Conservation (phyloP, 2,113 vertebrate species). For the Mirounga angustirostris region DNA sequence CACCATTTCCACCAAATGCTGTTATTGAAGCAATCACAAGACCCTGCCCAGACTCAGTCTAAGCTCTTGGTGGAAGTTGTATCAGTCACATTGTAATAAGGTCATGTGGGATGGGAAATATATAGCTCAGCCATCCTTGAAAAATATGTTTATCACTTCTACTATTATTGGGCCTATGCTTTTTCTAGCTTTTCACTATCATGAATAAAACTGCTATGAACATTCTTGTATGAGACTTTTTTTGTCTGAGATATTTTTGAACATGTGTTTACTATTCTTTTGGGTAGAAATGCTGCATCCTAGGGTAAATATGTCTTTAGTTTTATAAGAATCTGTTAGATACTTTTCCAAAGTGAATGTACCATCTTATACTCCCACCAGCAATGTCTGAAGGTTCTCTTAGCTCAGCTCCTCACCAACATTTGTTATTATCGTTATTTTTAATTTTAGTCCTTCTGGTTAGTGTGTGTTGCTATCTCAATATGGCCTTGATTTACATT, state of each 20-base stretch:
- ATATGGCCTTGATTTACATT: not conserved
- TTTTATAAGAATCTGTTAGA: not conserved
- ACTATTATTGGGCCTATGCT: not conserved
- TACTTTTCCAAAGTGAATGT: not conserved
- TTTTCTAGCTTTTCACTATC: not conserved
- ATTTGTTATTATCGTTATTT: not conserved
- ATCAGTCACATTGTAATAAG: not conserved
- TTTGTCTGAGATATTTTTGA: not conserved
- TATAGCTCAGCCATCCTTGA: not conserved
- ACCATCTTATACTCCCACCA: not conserved
- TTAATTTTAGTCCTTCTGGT: not conserved
- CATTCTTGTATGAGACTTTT: not conserved
- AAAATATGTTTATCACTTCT: not conserved
- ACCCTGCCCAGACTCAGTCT: not conserved
- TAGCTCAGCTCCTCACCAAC: not conserved
- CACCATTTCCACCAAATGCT: not conserved
- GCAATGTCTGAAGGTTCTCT: not conserved
- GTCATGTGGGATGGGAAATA: not conserved
- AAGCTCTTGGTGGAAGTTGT: not conserved
- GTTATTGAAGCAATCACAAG: not conserved
- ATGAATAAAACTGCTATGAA: not conserved
- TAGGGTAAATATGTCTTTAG: not conserved
- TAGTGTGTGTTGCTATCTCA: not conserved
- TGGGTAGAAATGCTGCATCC: not conserved
- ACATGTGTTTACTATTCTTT: not conserved